These are phyloP conservation scores for Myotis yumanensis DNA, from an alignment of 2,113 vertebrate species.

Conservation along the genomic window DNA sequence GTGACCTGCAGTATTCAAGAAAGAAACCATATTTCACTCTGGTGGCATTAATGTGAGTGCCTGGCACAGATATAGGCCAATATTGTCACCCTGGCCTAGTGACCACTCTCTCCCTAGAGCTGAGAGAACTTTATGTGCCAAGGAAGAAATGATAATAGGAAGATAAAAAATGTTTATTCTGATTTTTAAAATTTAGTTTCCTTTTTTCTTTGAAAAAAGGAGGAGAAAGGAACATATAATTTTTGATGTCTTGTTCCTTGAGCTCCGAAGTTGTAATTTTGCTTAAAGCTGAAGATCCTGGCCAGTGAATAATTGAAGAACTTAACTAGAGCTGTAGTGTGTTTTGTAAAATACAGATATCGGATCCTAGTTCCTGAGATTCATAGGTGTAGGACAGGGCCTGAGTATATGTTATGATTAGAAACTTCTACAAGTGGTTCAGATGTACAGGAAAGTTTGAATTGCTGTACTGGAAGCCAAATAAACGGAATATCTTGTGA, in stretches of 20 bases:
- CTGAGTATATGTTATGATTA: not conserved
- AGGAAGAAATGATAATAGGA: not conserved
- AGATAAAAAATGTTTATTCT: not conserved
- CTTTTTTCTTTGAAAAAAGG: not conserved
- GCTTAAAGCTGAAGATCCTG: not conserved
- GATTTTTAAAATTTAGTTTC: not conserved
- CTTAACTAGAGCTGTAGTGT: not conserved
- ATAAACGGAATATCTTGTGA: slow-evolving; percentile 2
- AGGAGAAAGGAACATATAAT: not conserved
- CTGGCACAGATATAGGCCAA: not conserved
- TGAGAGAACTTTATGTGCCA: not conserved
- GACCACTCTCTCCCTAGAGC: not conserved
- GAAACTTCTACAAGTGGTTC: not conserved
- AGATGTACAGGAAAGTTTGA: not conserved
- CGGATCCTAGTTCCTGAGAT: not conserved
- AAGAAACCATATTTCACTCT: not conserved
- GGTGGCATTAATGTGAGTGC: not conserved
- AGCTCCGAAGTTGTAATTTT: slow-evolving; percentile 17
- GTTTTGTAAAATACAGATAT: not conserved
- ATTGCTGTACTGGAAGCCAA: not conserved
- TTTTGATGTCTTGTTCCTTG: not conserved
- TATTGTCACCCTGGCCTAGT: not conserved
- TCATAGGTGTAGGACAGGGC: not conserved
- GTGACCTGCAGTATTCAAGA: not conserved
- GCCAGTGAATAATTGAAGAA: not conserved